Evolutionary conservation across 2,888 invertebrate genomes (phyloP), one percentile per base, ranked within the genome.

Genomic region (Synanthedon tipuliformis): DNA sequence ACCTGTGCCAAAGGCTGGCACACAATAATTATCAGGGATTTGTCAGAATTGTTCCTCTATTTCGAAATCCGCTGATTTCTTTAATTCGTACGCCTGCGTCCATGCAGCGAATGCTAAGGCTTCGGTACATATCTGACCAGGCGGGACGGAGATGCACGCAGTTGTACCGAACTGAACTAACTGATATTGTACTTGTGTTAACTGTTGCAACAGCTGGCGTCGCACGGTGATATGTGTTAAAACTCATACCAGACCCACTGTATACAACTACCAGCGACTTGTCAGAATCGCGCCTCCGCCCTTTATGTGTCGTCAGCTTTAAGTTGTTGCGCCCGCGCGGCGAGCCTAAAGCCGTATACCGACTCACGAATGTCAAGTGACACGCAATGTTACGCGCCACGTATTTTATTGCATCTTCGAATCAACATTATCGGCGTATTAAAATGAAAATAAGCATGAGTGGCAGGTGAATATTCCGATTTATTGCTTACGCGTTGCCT

Each of bases 301-400:
- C 45, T n/a, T 1, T 10, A 34, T 75, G 71, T 66, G 72, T 69
- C 68, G 76, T 75, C 83, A 85, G 83, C 84, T 83, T 83, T 82
- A 72, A 72, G 71, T 69, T 62, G 56, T 7, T 18, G 27, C 16
- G 16, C 23, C 4, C 49, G 49, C 23, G 34, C 34, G 18, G 23
- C 49, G 7, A 49, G 18, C 4, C 23, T 69, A 69, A 73, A 69
- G 70, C 75, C 64, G 65, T 66, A 68, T 66, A 64, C 34, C 10
- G 34, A 34, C 71, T 69, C 72, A 75, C 76, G 68, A 75, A 73
- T 73, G 76, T 73, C 73, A 73, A 71, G 63, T 68, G 77, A 75
- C 79, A 81, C 74, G 75, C 78, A 65, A 80, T 72, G 69, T 69
- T 68, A 65, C 61, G 59, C 57, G 55, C 58, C 56, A 54, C 56